phyloP scores from a whole-genome alignment of 1,140 invertebrate genomes.

The Thalassaphorura encarpata region DNA sequence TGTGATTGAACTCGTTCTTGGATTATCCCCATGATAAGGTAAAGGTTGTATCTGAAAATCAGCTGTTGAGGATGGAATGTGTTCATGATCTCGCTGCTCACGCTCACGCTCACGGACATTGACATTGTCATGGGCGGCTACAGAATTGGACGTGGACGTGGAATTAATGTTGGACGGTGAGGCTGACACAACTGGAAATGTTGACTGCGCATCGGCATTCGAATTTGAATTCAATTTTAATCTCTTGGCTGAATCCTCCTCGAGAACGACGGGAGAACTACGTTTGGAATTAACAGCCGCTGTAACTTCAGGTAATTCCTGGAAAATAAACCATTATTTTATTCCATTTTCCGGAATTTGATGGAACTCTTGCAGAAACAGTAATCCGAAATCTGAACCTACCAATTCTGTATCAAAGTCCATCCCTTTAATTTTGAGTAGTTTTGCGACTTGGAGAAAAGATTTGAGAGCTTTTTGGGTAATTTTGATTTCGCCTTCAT shows the following conservation, averaged over 20 bases:
- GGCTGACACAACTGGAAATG: too few relatives aligned
- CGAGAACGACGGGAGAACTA: not conserved
- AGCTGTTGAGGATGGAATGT: too few relatives aligned
- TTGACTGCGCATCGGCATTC: too few relatives aligned
- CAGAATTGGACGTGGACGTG: too few relatives aligned
- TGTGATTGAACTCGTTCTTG: not conserved
- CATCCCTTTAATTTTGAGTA: constrained; percentile 33
- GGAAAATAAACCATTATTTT: constrained; percentile 1
- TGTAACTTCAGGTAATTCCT: constrained; percentile 5
- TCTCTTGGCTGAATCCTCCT: too few relatives aligned
- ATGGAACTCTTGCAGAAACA: not conserved
- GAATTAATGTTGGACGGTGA: too few relatives aligned
- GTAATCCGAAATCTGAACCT: too few relatives aligned
- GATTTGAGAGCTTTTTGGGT: constrained; percentile 28
- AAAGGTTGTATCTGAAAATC: too few relatives aligned
- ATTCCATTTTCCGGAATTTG: not conserved
- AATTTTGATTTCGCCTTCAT: constrained; percentile 32
- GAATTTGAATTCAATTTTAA: too few relatives aligned
- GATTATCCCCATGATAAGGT: not conserved
- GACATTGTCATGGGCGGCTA: too few relatives aligned
- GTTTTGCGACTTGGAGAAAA: constrained; percentile 27
- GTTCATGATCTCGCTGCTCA: too few relatives aligned
- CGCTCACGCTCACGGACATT: too few relatives aligned
- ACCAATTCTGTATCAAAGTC: constrained; percentile 28
- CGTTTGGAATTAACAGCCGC: not conserved